A percentile compares a stretch with the other conserved stretches of the same genome.
Conservation (phyloP, 1,140 invertebrate species). For the Neotoxoptera formosana region DNA sequence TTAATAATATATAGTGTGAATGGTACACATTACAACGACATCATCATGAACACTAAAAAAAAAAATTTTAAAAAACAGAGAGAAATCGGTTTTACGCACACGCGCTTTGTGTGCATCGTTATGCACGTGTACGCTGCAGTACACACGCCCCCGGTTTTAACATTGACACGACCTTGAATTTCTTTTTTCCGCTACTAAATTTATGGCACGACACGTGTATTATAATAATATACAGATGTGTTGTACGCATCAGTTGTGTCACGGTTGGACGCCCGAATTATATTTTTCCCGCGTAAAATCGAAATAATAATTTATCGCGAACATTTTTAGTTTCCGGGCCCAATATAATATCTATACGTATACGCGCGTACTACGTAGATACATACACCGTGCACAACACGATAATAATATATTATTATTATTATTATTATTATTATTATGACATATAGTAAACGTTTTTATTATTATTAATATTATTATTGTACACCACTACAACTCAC, state of each 20-base stretch:
- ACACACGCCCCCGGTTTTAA: not conserved
- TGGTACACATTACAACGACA: not conserved
- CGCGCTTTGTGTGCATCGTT: not conserved
- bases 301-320: not conserved
- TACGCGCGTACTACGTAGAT: not conserved
- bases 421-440: not conserved
- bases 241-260: not conserved
- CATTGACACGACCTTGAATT: slow-evolving; percentile 11
- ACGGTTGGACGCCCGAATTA: not conserved
- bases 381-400: not conserved
- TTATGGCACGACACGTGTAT: not conserved
- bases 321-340: not conserved
- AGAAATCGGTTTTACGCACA: not conserved
- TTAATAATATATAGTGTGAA: no score
- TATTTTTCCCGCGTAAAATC: slow-evolving; percentile 15
- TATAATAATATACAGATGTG: no score
- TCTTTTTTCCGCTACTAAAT: not conserved
- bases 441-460: not conserved
- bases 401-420: not conserved
- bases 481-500: no score
- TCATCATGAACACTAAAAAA: not conserved
- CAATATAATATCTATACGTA: no score
- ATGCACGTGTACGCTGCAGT: not conserved
- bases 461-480: not conserved
- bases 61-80: not conserved